phyloP scores from a whole-genome alignment of 2,113 vertebrate species.

The Etheostoma cragini region DNA sequence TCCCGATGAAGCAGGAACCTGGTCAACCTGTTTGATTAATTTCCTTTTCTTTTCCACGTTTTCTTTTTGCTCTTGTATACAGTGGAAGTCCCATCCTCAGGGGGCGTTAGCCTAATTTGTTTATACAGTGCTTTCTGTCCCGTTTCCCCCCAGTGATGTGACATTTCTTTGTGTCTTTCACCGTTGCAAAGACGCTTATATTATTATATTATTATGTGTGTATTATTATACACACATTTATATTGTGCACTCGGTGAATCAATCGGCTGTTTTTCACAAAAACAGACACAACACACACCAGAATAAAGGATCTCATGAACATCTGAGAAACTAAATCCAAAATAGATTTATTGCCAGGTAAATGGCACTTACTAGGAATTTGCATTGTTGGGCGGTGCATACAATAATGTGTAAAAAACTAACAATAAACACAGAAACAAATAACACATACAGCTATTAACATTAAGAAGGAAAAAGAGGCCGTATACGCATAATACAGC shows the following conservation, averaged over 20 bases:
- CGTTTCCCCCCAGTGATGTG: constrained; percentile 14
- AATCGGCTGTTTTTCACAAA: neutral
- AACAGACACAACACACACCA: neutral
- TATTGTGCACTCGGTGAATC: neutral
- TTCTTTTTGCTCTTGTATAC: constrained; percentile 17
- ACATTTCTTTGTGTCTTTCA: constrained; percentile 51
- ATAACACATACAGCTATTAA: too few species aligned
- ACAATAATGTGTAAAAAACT: too few species aligned
- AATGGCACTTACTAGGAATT: too few species aligned
- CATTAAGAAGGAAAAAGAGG: too few species aligned
- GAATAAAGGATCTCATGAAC: neutral
- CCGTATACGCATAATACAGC: too few species aligned
- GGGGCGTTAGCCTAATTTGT: constrained; percentile 68
- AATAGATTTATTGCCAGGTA: too few species aligned
- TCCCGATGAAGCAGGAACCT: constrained; percentile 70
- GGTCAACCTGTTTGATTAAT: constrained; percentile 62
- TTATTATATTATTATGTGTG: too few species aligned
- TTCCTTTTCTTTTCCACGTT: constrained; percentile 30
- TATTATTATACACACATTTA: constrained; percentile 1
- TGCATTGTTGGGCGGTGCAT: too few species aligned
- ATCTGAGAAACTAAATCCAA: too few species aligned
- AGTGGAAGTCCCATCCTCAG: constrained; percentile 44
- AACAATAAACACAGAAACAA: too few species aligned
- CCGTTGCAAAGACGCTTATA: neutral
- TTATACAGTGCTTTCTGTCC: constrained; percentile 51